Percentiles rank a stretch among this genome's conserved stretches.
Evolutionary conservation across 2,113 vertebrate species (phyloP).

Genomic region (Istiophorus platypterus): DNA sequence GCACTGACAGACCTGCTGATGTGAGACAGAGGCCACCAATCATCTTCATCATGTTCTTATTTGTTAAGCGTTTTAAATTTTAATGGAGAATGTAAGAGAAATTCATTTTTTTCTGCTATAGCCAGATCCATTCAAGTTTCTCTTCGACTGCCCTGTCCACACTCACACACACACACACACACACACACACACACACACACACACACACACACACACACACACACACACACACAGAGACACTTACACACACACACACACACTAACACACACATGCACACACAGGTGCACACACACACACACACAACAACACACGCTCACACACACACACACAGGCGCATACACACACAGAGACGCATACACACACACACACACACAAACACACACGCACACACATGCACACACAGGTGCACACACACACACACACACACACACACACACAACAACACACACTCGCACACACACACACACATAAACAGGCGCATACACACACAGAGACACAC

Average conservation of each 20-base stretch:
- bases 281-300: slow-evolving; percentile 19
- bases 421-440: too few relatives aligned
- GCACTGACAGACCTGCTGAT: background rate
- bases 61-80: slow-evolving; percentile 23
- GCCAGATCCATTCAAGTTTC: slow-evolving; percentile 1
- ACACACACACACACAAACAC: too few relatives aligned
- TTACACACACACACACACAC: background rate
- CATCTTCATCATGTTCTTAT: slow-evolving; percentile 28
- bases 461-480: too few relatives aligned
- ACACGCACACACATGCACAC: too few relatives aligned
- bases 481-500: too few relatives aligned
- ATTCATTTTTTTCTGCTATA: background rate
- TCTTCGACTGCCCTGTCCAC: background rate
- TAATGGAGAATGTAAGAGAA: background rate
- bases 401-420: too few relatives aligned
- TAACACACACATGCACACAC: too few relatives aligned
- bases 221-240: slow-evolving; percentile 69
- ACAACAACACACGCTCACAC: too few relatives aligned
- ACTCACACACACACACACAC: slow-evolving; percentile 12
- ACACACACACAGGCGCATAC: too few relatives aligned
- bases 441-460: too few relatives aligned
- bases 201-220: slow-evolving; percentile 17
- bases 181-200: slow-evolving; percentile 26
- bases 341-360: too few relatives aligned
- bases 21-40: slow-evolving; percentile 18